Evolutionary conservation across 2,797 vertebrate genomes (phyloP).

Genomic region (Thripadectes ignobilis): DNA sequence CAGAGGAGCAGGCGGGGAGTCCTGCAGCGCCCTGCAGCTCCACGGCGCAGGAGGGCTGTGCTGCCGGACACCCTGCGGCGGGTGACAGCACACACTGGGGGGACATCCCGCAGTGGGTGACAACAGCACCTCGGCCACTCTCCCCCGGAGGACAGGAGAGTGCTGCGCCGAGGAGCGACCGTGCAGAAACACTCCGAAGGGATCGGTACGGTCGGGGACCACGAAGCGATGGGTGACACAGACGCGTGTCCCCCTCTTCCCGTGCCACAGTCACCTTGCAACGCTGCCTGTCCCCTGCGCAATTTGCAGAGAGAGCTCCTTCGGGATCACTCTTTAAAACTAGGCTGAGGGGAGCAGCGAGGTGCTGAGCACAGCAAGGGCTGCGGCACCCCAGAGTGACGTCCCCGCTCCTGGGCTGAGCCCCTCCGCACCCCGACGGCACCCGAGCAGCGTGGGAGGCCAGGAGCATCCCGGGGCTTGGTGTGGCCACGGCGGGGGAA

Average conservation of each 20-base stretch:
- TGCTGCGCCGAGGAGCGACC: accelerated
- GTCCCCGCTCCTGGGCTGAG: not conserved
- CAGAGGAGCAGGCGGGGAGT: constrained; percentile 13
- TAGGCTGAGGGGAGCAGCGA: not conserved
- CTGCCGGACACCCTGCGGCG: not conserved
- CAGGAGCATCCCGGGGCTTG: not conserved
- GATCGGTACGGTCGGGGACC: not conserved
- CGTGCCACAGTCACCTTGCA: constrained; percentile 27
- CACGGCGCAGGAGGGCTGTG: not conserved
- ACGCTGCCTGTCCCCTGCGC: not conserved
- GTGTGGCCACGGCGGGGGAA: not conserved
- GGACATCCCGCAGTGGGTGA: not conserved
- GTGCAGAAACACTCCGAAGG: not conserved
- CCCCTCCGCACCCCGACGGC: not conserved
- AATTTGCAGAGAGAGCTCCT: not conserved
- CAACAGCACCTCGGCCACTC: not conserved
- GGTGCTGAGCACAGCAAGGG: not conserved
- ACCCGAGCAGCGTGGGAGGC: not conserved
- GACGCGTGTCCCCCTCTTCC: not conserved
- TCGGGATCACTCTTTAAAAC: not conserved
- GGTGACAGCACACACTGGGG: not conserved
- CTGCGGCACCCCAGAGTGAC: not conserved
- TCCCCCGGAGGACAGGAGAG: not conserved
- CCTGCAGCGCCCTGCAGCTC: not conserved
- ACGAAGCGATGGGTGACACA: not conserved